Base-by-base conservation (phyloP, 2,888 invertebrate genomes). In the Lasioglossum zephyrum region DNA sequence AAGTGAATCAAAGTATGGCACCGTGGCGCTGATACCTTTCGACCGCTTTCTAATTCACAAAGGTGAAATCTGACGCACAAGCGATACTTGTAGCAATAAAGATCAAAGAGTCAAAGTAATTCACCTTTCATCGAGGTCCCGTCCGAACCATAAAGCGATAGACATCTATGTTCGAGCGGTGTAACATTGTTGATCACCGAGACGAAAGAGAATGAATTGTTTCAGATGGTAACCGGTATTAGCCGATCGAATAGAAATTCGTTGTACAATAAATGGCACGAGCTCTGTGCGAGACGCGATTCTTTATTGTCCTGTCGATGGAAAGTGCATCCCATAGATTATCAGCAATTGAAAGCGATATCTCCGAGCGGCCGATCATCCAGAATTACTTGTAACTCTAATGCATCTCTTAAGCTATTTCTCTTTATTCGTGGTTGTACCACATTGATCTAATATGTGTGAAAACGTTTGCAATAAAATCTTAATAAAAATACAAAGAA, bases 251-350 rank as follows among this genome's bases (percentile, higher is more conserved):
- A 77, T 77, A 31, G 57, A 74, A 74, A 22, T 57, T 57, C 36
- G 22, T n/a, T 16, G 53, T 44, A 63, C 72, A 49, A 81, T 73
- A 73, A 81, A 83, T 76, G 57, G 39, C 81, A 22, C 81, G 18
- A 49, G 49, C 39, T 13, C 22, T 9, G 36, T 6, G 39, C 39
- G 18, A 44, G 60, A 26, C 63, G 47, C 70, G 72, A 63, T 72
- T 49, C 60, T 47, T 78, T 60, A 72, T 81, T 81, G 78, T 78
- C 72, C 47, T 31, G 73, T 47, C 47, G 47, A 31, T 81, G 72
- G 44, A 72, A 81, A 81, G 63, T 49, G 60, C 78, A 72, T 60
- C 77, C 70, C 70, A 47, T 57, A 26, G 77, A 36, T 47, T 44
- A 47, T 36, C 60, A 22, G 57, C 47, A 72, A 81, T 81, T 39